Base-by-base conservation (phyloP, 2,113 vertebrate genomes). In the Sturnus vulgaris region DNA sequence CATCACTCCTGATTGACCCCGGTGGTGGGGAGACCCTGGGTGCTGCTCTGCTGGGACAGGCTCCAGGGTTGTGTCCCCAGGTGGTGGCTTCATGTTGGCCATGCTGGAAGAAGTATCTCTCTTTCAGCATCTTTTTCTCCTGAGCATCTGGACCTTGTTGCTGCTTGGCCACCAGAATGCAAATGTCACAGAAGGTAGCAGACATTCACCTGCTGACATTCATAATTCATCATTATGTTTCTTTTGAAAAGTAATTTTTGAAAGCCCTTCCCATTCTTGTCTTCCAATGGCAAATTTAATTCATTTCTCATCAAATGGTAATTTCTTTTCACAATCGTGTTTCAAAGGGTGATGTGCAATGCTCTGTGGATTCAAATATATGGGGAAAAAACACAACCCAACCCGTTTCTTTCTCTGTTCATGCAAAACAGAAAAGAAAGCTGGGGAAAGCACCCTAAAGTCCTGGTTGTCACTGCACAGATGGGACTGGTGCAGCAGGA, bases 381-480 rank as follows among this genome's bases (percentile, higher is more conserved):
- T 2, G 21, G 16, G 12, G 10, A 1, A 53, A 59, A 31, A 1
- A 0, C 2, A 3, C n/a, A 56, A 8, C 4, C 5, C 23, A 68
- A 28, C 1, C 5, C 2, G 10, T 68, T 57, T 60, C 19, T 64
- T 31, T 15, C 14, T 53, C 24, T 6, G 2, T 37, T 90, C 22
- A 19, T 60, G 31, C 7, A 35, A 80, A 71, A 82, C 31, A 61
- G 33, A 39, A 46, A 25, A 44, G 28, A 53, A 90, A 70, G 3
- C 3, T 61, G 49, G 16, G 35, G 24, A 59, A 63, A 79, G 11
- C 21, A 27, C 24, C 12, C 27, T 23, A 9, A 28, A 19, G 33
- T 31, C 30, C 30, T 44, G 22, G 15, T 4, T 46, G 30, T 4
- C 19, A 21, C 7, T 2, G 28, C 33, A 49, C 40, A 52, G 66